Conservation (phyloP, 2,888 invertebrate species). For the Platerodrilus igneus region DNA sequence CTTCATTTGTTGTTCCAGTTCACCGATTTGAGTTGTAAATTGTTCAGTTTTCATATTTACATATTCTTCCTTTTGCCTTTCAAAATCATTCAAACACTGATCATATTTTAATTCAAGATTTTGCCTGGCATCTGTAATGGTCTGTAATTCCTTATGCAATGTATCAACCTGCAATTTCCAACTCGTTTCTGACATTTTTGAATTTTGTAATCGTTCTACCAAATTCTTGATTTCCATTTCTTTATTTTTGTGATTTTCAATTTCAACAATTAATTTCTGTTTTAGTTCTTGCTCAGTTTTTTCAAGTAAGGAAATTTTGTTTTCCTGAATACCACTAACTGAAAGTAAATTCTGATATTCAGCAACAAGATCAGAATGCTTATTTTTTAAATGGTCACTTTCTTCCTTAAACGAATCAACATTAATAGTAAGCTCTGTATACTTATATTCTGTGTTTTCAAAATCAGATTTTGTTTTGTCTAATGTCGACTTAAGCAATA, state of each 20-base stretch:
- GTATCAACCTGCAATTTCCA: conserved; percentile 40
- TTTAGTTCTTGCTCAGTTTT: conserved; percentile 36
- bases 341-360: conserved; percentile 32
- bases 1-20: conserved; percentile 35
- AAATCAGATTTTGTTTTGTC: conserved; percentile 48
- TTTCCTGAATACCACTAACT: conserved; percentile 30
- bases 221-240: conserved; percentile 36
- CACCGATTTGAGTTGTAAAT: conserved; percentile 2
- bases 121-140: conserved; percentile 30
- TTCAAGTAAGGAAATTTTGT: conserved; percentile 33
- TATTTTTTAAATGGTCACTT: conserved; percentile 39
- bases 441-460: conserved; percentile 44
- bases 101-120: conserved; percentile 30
- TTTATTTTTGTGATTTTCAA: conserved; percentile 27
- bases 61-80: background rate
- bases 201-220: conserved; percentile 43
- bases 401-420: conserved; percentile 47
- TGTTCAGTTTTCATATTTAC: background rate
- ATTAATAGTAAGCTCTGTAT: conserved; percentile 49
- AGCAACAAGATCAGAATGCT: conserved; percentile 35
- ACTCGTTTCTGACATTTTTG: conserved; percentile 44
- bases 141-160: conserved; percentile 36
- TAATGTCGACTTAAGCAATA: conserved; percentile 44
- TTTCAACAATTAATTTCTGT: conserved; percentile 36
- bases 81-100: too few species aligned